Evolutionary conservation across 64 coral and sea anemone species (phyloP), one percentile per base, ranked within the genome.

Genomic region (Actinia tenebrosa): DNA sequence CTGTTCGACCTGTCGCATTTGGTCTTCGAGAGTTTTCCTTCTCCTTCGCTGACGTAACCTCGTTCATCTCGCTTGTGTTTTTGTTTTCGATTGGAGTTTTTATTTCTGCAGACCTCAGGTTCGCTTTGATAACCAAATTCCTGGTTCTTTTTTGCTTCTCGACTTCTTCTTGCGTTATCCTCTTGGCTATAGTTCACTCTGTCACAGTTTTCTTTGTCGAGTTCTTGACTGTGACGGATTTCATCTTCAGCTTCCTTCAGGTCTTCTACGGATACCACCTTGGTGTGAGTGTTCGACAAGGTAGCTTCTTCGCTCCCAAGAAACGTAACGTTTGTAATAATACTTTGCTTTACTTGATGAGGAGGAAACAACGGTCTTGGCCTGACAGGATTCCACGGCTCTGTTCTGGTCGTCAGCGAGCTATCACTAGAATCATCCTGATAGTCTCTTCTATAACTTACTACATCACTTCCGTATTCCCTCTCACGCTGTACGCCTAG

Each of bases 341-440:
- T 7, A 9, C 20, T 59, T 55, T 17, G 3, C 18, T 45, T 45
- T 9, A 81, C 19, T 16, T 17, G 79, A 60, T 25, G 55, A 7
- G 25, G 2, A 27, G 83, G 83, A 14, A 83, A 43, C 23, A 83
- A 42, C 5, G 80, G 17, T 42, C 25, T 43, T 62, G 83, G 83
- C 42, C 25, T 45, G 18, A 85, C 60, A 45, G 90, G 86, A 44
- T 18, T 71, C 90, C 90, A 85, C 46, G 94, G 94, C 86, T 97
- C 94, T 45, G 94, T 97, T 69, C 86, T 97, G 14, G 86, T 90
- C 19, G 88, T 94, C 63, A 88, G 52, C 60, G 94, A 96, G 59
- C 94, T 93, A 61, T 97, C 94, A 79, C 94, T 97, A 0, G 86
- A 97, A 37, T 93, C 91, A 23, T 92, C 90, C 0, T 23, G 69